Conservation (phyloP, 2,113 vertebrate species). For the Dipodomys spectabilis region DNA sequence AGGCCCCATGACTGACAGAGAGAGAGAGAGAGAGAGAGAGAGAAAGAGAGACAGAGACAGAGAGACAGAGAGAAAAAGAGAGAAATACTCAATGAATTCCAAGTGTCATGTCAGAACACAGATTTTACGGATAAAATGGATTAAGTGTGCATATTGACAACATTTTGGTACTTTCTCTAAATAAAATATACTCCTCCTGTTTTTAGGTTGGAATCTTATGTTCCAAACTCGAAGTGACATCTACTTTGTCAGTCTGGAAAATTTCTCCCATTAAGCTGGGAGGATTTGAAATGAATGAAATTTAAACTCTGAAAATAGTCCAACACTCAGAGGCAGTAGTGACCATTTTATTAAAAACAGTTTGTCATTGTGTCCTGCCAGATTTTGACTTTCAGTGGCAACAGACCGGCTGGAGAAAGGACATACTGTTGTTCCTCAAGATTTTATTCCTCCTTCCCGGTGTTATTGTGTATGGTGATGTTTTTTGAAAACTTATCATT, state of each 20-base stretch:
- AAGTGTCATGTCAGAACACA: conserved; percentile 73
- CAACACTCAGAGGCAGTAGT: conserved; percentile 59
- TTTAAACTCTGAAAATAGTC: conserved; percentile 49
- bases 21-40: too few species aligned
- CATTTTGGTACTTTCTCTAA: background rate
- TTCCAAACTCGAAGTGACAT: background rate
- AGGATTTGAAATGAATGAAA: conserved; percentile 51
- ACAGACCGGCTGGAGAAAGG: accelerated
- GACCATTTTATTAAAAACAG: conserved; percentile 54
- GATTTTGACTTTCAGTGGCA: background rate
- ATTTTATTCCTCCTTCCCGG: background rate
- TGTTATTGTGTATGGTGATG: background rate
- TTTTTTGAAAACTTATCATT: background rate
- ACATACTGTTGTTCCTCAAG: background rate
- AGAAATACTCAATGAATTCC: background rate
- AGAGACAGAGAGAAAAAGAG: too few species aligned
- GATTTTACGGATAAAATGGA: conserved; percentile 87
- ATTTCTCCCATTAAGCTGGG: background rate
- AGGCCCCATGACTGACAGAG: too few species aligned
- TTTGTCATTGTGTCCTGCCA: background rate
- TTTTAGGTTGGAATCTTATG: background rate
- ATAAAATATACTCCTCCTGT: background rate
- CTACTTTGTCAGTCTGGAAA: background rate
- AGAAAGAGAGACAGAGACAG: too few species aligned
- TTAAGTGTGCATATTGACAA: conserved; percentile 78